phyloP scores from a whole-genome alignment of 2,888 invertebrate genomes.

The Drosophila anceps region DNA sequence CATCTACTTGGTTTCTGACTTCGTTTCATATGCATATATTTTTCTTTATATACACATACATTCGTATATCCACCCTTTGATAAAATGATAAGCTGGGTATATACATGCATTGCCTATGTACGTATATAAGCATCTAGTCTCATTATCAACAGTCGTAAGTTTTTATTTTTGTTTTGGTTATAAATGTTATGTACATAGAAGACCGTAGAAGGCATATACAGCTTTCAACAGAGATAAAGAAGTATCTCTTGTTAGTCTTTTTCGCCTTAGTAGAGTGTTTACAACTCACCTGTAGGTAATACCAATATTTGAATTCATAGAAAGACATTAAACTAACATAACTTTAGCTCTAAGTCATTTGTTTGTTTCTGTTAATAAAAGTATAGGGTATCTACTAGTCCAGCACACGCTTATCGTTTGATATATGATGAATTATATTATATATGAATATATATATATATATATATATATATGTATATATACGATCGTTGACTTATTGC shows the following conservation, averaged over 20 bases:
- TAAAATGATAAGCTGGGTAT: neutral
- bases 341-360: neutral
- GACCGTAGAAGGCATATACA: neutral
- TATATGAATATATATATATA: slow-evolving; percentile 13
- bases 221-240: no score
- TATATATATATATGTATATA: neutral
- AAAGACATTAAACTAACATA: neutral
- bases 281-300: neutral
- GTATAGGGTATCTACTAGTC: neutral
- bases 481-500: slow-evolving; percentile 63
- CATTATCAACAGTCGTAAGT: neutral
- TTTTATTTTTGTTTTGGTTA: neutral
- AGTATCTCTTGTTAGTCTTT: neutral
- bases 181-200: neutral
- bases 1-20: slow-evolving; percentile 10
- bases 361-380: neutral
- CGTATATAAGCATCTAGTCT: neutral
- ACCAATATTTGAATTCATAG: neutral
- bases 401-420: neutral
- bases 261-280: neutral
- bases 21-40: slow-evolving; percentile 13
- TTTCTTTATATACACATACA: no score
- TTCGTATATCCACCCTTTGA: neutral
- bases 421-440: slow-evolving; percentile 35
- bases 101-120: neutral